Evolutionary conservation across 2,113 vertebrate species (phyloP).

Genomic region (Engystomops pustulosus): DNA sequence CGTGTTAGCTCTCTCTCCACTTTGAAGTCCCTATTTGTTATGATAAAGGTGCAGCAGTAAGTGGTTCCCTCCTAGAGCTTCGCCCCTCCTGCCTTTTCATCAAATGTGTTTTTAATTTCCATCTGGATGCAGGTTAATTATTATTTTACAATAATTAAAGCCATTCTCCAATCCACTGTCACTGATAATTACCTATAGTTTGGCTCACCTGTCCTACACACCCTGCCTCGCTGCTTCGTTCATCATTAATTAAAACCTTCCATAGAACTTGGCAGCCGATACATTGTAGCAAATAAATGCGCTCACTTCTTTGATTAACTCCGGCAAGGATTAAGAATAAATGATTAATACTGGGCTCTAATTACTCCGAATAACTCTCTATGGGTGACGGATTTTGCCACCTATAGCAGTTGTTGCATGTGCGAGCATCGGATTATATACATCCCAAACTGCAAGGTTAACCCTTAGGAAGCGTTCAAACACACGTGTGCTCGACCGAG

Average conservation of each 20-base stretch:
- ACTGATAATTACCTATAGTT: conserved; percentile 10
- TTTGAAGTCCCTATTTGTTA: not conserved
- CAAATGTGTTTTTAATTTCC: not conserved
- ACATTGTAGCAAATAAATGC: not conserved
- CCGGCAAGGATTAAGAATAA: not conserved
- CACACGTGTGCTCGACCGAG: too few relatives aligned
- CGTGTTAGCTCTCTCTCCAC: not conserved
- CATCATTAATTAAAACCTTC: conserved; percentile 28
- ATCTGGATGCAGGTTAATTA: not conserved
- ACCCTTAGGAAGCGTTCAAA: too few relatives aligned
- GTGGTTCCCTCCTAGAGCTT: not conserved
- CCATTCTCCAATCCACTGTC: not conserved
- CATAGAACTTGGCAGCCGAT: not conserved
- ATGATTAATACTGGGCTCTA: not conserved
- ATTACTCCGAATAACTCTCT: not conserved
- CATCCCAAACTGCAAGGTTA: too few relatives aligned
- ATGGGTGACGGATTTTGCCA: too few relatives aligned
- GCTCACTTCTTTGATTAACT: not conserved
- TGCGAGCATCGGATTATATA: not conserved
- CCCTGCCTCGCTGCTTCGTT: conserved; percentile 1
- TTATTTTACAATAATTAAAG: too few relatives aligned
- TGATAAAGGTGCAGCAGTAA: not conserved
- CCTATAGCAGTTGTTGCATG: not conserved
- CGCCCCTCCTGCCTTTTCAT: not conserved
- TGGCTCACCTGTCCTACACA: not conserved